Evolutionary conservation across 2,113 vertebrate species (phyloP).

Genomic region (Emydura subglobosa): DNA sequence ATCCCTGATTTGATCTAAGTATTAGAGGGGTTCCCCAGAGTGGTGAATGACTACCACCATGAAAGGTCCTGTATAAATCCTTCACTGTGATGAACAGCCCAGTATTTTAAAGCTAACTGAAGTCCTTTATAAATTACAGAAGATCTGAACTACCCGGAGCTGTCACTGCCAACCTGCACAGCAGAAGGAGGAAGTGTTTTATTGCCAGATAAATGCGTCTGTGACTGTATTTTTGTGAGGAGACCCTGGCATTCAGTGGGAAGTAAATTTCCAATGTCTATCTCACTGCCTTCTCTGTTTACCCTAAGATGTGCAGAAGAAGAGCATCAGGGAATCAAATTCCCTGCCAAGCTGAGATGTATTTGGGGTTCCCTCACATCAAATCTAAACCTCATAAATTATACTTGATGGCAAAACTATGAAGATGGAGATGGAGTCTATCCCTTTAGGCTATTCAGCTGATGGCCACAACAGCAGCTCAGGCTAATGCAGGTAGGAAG

Average conservation of each 20-base stretch:
- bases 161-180: not conserved
- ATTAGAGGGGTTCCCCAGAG: conserved; percentile 6
- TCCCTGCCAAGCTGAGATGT: not conserved
- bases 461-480: not conserved
- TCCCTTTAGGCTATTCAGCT: not conserved
- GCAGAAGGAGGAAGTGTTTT: conserved; percentile 40
- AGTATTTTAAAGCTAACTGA: conserved; percentile 38
- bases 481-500: not conserved
- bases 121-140: conserved; percentile 54
- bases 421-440: not conserved
- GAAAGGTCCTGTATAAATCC: conserved; percentile 40
- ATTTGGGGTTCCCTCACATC: not conserved
- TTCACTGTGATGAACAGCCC: conserved; percentile 29
- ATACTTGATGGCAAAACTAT: not conserved
- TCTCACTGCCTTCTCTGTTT: not conserved
- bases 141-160: not conserved
- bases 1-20: conserved; percentile 13
- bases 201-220: conserved; percentile 15
- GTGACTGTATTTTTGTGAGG: conserved; percentile 13
- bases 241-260: not conserved
- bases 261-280: conserved; percentile 29
- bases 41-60: conserved; percentile 21
- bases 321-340: not conserved
- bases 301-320: not conserved
- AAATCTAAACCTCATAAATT: not conserved